Conservation (phyloP, 2,797 vertebrate species). For the Enteromius unitaeniatus region DNA sequence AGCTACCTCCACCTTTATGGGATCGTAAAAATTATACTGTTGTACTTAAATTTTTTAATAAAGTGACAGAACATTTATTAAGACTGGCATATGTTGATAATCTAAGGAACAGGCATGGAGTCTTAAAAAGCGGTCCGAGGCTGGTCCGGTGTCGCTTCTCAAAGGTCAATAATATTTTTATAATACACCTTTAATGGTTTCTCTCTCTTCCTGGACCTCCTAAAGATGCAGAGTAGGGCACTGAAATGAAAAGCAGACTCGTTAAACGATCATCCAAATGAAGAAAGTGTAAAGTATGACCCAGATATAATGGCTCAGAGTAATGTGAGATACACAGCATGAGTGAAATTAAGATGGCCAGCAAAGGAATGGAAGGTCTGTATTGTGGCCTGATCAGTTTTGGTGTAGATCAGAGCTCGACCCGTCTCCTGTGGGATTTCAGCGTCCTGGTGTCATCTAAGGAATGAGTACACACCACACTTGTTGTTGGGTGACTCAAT, state of each 20-base stretch:
- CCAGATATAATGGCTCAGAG: slow-evolving; percentile 31
- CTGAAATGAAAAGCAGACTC: slow-evolving; percentile 54
- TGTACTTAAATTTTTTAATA: slow-evolving; percentile 93
- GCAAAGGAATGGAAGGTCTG: slow-evolving; percentile 32
- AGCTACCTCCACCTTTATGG: slow-evolving; percentile 93
- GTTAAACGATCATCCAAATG: slow-evolving; percentile 22
- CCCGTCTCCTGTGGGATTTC: slow-evolving; percentile 50
- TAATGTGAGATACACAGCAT: background rate
- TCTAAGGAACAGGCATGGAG: slow-evolving; percentile 62
- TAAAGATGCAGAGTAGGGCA: slow-evolving; percentile 64
- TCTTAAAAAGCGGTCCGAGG: slow-evolving; percentile 73
- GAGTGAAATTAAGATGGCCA: background rate
- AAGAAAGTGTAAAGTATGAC: slow-evolving; percentile 28
- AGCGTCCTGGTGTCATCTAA: slow-evolving; percentile 40
- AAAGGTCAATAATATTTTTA: slow-evolving; percentile 83
- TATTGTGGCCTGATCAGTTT: slow-evolving; percentile 48
- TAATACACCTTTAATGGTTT: slow-evolving; percentile 74
- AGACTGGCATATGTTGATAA: slow-evolving; percentile 90
- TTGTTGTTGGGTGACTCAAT: slow-evolving; percentile 64
- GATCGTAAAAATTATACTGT: slow-evolving; percentile 90
- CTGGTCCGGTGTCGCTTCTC: slow-evolving; percentile 62
- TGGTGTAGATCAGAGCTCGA: slow-evolving; percentile 52
- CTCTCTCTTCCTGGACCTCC: slow-evolving; percentile 63
- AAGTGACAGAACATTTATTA: slow-evolving; percentile 92
- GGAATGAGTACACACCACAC: slow-evolving; percentile 42